These are phyloP conservation scores for Mus minutoides DNA, from an alignment of 2,797 vertebrate genomes.

Conservation along the genomic window DNA sequence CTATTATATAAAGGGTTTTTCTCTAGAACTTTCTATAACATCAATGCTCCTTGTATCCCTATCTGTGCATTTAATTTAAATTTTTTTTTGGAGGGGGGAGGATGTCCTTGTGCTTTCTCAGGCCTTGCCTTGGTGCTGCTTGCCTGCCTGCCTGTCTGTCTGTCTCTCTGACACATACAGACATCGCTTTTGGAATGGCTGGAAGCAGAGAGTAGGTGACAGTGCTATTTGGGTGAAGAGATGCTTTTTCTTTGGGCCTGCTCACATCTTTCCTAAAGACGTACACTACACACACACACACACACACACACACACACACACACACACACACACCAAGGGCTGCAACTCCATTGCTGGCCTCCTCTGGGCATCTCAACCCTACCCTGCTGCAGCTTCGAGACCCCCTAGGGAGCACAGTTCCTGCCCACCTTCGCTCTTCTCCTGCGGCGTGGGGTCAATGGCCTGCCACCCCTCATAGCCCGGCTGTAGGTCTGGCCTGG, in stretches of 20 bases:
- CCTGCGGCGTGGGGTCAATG: slow-evolving; percentile 95
- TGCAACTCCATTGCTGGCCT: neutral
- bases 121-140: neutral
- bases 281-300: neutral
- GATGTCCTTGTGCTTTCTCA: neutral
- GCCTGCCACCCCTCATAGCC: slow-evolving; percentile 94
- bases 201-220: neutral
- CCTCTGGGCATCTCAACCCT: neutral
- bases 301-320: no score
- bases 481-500: slow-evolving; percentile 88
- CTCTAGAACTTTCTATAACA: neutral
- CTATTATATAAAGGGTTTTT: neutral
- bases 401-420: rapidly evolving
- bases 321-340: neutral
- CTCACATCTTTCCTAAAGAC: neutral
- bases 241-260: neutral
- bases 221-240: neutral
- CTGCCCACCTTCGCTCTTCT: slow-evolving; percentile 90
- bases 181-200: neutral
- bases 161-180: neutral
- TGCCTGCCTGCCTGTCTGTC: neutral
- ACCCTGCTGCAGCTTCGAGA: no score
- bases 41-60: neutral
- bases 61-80: neutral
- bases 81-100: neutral